A percentile compares a stretch with the other conserved stretches of the same genome.
These are phyloP conservation scores for Brevimyrus niger DNA, from an alignment of 2,113 vertebrate genomes.

Conservation along the genomic window DNA sequence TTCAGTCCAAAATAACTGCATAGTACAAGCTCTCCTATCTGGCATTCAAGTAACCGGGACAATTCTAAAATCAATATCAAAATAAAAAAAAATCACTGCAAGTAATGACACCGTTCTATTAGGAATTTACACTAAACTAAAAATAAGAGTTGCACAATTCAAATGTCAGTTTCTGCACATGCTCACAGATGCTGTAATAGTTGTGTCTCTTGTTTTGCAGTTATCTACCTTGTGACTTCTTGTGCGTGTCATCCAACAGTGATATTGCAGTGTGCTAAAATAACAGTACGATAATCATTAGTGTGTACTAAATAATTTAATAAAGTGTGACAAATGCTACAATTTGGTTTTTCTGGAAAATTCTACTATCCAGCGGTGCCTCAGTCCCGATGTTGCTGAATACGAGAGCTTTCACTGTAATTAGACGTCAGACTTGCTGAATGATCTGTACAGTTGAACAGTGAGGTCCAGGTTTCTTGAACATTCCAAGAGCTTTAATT, in stretches of 20 bases:
- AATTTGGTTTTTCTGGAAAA: constrained; percentile 1
- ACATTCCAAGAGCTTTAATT: neutral
- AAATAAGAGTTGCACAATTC: neutral
- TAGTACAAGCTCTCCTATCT: neutral
- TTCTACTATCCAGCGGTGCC: neutral
- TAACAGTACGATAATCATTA: neutral
- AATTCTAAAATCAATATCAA: neutral
- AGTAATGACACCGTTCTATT: neutral
- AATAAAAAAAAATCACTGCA: neutral
- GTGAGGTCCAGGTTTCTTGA: neutral
- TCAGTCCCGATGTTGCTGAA: neutral
- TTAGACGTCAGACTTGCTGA: neutral
- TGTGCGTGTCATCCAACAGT: neutral
- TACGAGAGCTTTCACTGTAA: neutral
- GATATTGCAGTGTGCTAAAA: neutral
- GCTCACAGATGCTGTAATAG: neutral
- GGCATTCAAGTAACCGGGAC: neutral
- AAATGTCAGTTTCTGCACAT: neutral
- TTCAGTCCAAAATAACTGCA: neutral
- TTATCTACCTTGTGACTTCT: neutral
- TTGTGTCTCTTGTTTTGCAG: neutral
- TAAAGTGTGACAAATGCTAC: neutral
- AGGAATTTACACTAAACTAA: neutral
- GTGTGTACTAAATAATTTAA: neutral
- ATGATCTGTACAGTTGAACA: neutral